Evolutionary conservation across 2,888 invertebrate genomes (phyloP), one percentile per base, ranked within the genome.

Genomic region (Drosophila falleni): DNA sequence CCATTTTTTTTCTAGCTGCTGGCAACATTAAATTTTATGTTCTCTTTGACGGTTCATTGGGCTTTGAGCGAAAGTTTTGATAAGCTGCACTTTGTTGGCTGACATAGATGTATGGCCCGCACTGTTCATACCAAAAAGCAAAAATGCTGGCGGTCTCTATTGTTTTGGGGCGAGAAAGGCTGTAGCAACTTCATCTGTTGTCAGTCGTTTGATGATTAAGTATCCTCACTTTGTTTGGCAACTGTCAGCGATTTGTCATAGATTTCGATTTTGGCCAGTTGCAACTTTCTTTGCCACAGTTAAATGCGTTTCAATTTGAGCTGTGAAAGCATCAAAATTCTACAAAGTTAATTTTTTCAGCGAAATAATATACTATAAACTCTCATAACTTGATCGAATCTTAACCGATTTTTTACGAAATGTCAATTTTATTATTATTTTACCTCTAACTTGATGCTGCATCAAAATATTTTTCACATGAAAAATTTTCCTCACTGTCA

Each of bases 171-270:
- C 46, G 29, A 29, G 42, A 50, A 61, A 35, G 26, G 10, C 33
- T 29, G 39, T 26, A 47, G 44, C 50, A 74, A 42, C 62, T 65
- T 74, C 33, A 19, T 74, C 42, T 33, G 61, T 63, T 62, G 65
- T 74, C 78, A 61, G 42, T 33, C 50, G 13, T n/a, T 19, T 35
- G 61, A 50, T 78, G 67, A 61, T 65, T 58, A 42, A 74, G 69
- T 69, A 46, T 39, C 29, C 29, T 35, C 39, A 15, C 23, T 56
- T 37, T 53, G 39, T 66, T 61, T 66, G 72, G 66, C 71, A 58
- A 66, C 47, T 62, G 72, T 49, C 73, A 61, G 73, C 72, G 63
- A 77, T 78, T 80, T 78, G 78, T 78, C 78, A 80, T 56, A 49
- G 77, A 65, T 69, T 69, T 31, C 49, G 35, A 19, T 50, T 59